A percentile compares a stretch with the other conserved stretches of the same genome.
Conservation (phyloP, 1,140 invertebrate genomes). For the Tyrophagus putrescentiae region DNA sequence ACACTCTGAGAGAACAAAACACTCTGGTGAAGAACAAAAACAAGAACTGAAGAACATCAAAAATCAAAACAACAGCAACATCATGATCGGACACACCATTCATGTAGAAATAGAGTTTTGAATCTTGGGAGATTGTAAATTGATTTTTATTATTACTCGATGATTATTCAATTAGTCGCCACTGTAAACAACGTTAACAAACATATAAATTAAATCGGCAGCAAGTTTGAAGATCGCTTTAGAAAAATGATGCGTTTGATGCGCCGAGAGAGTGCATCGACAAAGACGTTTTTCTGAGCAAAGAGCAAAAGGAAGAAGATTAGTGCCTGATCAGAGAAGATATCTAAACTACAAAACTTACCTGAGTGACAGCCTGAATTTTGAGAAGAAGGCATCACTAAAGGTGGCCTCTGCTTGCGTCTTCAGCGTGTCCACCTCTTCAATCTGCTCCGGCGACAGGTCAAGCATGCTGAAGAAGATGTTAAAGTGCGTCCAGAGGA, state of each 20-base stretch:
- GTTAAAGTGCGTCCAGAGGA: conserved; percentile 24
- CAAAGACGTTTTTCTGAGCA: conserved; percentile 19
- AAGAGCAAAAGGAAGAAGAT: conserved; percentile 5
- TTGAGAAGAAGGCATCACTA: conserved; percentile 23
- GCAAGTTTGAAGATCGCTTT: conserved; percentile 8
- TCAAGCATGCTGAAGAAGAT: conserved; percentile 18
- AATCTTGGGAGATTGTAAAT: no score
- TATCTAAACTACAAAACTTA: conserved; percentile 10
- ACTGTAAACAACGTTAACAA: no score
- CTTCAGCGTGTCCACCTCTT: conserved; percentile 16
- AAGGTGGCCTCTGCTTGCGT: conserved; percentile 11
- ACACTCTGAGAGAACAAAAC: no score
- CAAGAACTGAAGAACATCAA: no score
- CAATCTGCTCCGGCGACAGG: not conserved
- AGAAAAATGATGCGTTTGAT: conserved; percentile 20
- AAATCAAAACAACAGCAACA: no score
- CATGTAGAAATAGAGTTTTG: no score
- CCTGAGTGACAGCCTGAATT: conserved; percentile 17
- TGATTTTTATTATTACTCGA: no score
- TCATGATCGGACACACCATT: no score
- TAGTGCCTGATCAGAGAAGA: no score
- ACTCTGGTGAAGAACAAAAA: no score
- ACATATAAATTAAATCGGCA: not conserved
- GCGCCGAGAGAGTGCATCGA: conserved; percentile 20
- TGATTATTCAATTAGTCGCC: no score